Conservation (phyloP, 1,140 invertebrate species). For the Rhizoglyphus robini region DNA sequence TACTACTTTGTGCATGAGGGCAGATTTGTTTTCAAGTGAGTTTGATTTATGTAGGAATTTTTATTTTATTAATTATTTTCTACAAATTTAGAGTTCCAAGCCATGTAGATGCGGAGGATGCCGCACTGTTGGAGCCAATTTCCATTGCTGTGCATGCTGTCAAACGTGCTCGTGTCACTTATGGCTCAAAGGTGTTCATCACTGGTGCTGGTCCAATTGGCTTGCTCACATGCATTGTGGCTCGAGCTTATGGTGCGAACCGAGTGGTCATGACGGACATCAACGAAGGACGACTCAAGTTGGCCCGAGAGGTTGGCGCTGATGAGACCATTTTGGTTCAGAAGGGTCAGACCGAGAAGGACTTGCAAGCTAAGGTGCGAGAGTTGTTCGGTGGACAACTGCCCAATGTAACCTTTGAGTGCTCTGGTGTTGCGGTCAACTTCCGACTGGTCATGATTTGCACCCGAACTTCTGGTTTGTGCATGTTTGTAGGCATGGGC, state of each 20-base stretch:
- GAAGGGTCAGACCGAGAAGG: constrained; percentile 35
- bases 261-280: constrained; percentile 42
- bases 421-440: constrained; percentile 64
- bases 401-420: constrained; percentile 71
- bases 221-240: constrained; percentile 61
- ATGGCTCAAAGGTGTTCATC: constrained; percentile 64
- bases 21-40: constrained; percentile 30
- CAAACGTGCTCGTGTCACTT: constrained; percentile 52
- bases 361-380: constrained; percentile 47
- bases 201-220: constrained; percentile 82
- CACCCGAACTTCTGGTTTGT: constrained; percentile 47
- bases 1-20: constrained; percentile 26
- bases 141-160: constrained; percentile 86
- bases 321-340: constrained; percentile 50
- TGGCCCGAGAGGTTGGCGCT: constrained; percentile 66
- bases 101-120: constrained; percentile 76
- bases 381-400: constrained; percentile 45
- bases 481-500: constrained; percentile 73
- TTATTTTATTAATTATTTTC: not conserved
- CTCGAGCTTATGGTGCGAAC: constrained; percentile 74
- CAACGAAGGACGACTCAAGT: constrained; percentile 29
- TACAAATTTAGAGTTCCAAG: constrained; percentile 48
- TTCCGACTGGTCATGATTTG: constrained; percentile 51
- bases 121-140: constrained; percentile 77
- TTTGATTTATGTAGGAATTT: constrained; percentile 1